Evolutionary conservation across 2,113 vertebrate species (phyloP).

Genomic region (Heliornis fulica): DNA sequence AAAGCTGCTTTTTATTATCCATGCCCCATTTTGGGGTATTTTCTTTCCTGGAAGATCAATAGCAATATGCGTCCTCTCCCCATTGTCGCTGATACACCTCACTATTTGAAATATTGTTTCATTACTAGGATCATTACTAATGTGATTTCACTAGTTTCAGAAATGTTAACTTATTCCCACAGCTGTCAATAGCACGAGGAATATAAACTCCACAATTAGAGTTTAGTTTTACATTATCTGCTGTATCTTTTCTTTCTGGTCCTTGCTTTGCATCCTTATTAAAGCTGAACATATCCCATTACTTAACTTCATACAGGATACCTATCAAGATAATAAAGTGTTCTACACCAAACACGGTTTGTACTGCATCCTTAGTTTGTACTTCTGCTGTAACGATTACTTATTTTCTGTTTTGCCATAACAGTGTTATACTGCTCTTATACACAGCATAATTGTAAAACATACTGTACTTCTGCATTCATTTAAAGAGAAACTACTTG

Average conservation of each 20-base stretch:
- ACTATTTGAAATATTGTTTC: background rate
- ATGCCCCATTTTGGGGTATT: background rate
- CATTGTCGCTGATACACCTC: background rate
- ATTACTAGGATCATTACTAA: background rate
- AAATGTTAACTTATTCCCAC: background rate
- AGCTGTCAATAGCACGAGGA: background rate
- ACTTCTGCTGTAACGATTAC: constrained; percentile 30
- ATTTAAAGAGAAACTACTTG: constrained; percentile 72
- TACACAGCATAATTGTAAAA: constrained; percentile 52
- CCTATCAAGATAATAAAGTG: background rate
- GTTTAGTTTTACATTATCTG: background rate
- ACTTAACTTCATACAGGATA: background rate
- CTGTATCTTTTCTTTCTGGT: background rate
- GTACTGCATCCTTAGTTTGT: background rate
- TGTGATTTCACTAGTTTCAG: background rate
- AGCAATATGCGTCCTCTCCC: background rate
- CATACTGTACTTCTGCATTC: constrained; percentile 57
- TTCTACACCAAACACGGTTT: background rate
- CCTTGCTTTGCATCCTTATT: background rate
- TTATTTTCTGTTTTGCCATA: constrained; percentile 53
- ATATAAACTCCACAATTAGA: background rate
- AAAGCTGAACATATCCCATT: background rate
- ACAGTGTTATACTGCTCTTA: constrained; percentile 28
- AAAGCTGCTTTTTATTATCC: background rate
- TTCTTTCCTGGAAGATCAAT: background rate